These are phyloP conservation scores for Gymnocephalus cernua DNA, from an alignment of 2,113 vertebrate species.

Conservation along the genomic window DNA sequence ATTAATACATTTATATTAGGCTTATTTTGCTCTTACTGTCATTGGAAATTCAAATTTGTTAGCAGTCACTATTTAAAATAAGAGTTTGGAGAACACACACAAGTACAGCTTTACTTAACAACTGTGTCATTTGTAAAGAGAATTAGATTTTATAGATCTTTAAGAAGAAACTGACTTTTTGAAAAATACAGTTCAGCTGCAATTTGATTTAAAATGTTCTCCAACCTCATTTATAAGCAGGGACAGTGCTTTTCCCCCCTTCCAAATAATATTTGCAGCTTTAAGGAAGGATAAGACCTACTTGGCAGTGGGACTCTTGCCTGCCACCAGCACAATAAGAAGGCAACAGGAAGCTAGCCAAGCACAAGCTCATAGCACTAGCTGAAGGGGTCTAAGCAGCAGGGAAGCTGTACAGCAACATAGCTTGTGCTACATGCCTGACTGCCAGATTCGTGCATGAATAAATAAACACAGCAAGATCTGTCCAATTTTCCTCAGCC, in stretches of 20 bases:
- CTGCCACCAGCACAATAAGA: slow-evolving; percentile 73
- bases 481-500: slow-evolving; percentile 63
- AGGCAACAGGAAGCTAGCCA: slow-evolving; percentile 70
- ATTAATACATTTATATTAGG: slow-evolving; percentile 25
- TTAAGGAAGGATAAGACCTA: slow-evolving; percentile 69
- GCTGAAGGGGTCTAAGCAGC: slow-evolving; percentile 57
- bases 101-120: background rate
- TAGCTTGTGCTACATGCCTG: slow-evolving; percentile 56
- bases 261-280: slow-evolving; percentile 45
- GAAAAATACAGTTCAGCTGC: background rate
- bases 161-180: background rate
- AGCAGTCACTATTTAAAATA: slow-evolving; percentile 3
- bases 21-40: slow-evolving; percentile 22
- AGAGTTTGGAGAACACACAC: background rate
- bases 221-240: slow-evolving; percentile 41
- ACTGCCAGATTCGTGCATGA: slow-evolving; percentile 69
- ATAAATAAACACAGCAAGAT: slow-evolving; percentile 72
- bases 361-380: slow-evolving; percentile 65
- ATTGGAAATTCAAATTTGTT: slow-evolving; percentile 20
- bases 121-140: background rate
- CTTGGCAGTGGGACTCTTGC: slow-evolving; percentile 60
- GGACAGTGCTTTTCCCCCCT: background rate
- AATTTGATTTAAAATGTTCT: slow-evolving; percentile 9
- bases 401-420: slow-evolving; percentile 58
- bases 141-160: background rate